Evolutionary conservation across 2,888 invertebrate genomes (phyloP).

Genomic region (Plutella xylostella): DNA sequence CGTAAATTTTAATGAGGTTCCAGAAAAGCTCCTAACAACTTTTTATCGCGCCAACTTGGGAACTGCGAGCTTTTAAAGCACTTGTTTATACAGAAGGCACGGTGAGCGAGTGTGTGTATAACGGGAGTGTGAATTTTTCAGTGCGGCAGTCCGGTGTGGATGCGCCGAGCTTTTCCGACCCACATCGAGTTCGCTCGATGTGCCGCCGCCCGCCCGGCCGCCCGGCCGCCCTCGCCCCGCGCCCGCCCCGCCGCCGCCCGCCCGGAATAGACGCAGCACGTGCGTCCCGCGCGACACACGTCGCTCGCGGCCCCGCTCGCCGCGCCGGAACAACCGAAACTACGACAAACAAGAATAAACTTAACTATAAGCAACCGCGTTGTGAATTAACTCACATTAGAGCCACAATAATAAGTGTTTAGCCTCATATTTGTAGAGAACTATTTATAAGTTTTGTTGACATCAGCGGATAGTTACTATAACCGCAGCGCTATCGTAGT

Average conservation of each 20-base stretch:
- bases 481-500: slow-evolving; percentile 39
- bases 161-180: slow-evolving; percentile 22
- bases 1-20: too few species aligned
- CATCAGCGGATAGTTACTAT: slow-evolving; percentile 37
- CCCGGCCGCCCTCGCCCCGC: slow-evolving; percentile 29
- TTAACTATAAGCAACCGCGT: slow-evolving; percentile 26
- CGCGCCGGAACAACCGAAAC: background rate
- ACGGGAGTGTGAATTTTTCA: slow-evolving; percentile 5
- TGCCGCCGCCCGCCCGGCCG: slow-evolving; percentile 35
- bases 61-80: background rate
- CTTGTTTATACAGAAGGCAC: background rate
- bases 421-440: slow-evolving; percentile 23
- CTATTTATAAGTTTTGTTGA: slow-evolving; percentile 38
- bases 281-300: slow-evolving; percentile 58
- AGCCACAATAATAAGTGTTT: slow-evolving; percentile 11
- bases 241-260: slow-evolving; percentile 49
- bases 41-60: too few species aligned
- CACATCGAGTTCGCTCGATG: slow-evolving; percentile 38
- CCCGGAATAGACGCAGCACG: slow-evolving; percentile 69
- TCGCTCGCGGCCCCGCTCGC: slow-evolving; percentile 21
- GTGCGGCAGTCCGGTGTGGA: background rate
- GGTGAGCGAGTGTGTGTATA: background rate
- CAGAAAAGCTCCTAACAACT: too few species aligned
- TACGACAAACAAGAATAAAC: slow-evolving; percentile 9
- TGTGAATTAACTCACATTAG: slow-evolving; percentile 21